Evolutionary conservation across 2,113 vertebrate species (phyloP), one percentile per base, ranked within the genome.

Genomic region (Onychostruthus taczanowskii): DNA sequence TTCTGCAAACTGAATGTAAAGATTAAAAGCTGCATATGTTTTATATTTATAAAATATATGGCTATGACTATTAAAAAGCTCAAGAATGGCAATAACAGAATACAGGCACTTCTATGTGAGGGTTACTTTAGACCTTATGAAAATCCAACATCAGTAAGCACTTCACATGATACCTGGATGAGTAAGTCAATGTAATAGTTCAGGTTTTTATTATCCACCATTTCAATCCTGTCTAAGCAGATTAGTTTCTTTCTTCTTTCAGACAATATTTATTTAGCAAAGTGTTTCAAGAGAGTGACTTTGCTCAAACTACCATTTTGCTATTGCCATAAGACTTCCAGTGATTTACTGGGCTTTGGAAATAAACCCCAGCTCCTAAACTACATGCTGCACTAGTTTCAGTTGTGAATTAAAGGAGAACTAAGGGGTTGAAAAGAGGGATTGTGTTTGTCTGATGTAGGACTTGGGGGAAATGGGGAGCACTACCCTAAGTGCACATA

Each of bases 31-130:
- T 91, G 84, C 87, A 87, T 94, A 93, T 92, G 84, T 78, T 67
- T 74, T 52, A 41, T 80, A 92, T 66, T 94, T 96, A 93, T 92
- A 96, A 95, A 95, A 95, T 93, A 89, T 95, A 95, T 97, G 94
- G 96, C 95, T 96, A 95, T 89, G 94, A 92, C 82, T 94, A 79
- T 90, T 91, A 94, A 95, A 97, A 97, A 97, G 95, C 95, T 97
- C 94, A 94, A 93, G 92, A 97, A 95, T 95, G 92, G 97, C 95
- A 97, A 90, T 88, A 96, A 97, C 84, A 96, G 87, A 96, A 97
- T 97, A 96, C 96, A 98, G 97, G 97, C 97, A 98, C 97, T 98
- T 98, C 96, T 97, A 96, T 96, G 95, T 93, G 88, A 97, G 95
- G 82, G 92, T 97, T 96, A 94, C 95, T 59, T 96, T 96, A 96